Evolutionary conservation across 1,140 invertebrate genomes (phyloP), one percentile per base, ranked within the genome.

Genomic region (Diorhabda carinulata): DNA sequence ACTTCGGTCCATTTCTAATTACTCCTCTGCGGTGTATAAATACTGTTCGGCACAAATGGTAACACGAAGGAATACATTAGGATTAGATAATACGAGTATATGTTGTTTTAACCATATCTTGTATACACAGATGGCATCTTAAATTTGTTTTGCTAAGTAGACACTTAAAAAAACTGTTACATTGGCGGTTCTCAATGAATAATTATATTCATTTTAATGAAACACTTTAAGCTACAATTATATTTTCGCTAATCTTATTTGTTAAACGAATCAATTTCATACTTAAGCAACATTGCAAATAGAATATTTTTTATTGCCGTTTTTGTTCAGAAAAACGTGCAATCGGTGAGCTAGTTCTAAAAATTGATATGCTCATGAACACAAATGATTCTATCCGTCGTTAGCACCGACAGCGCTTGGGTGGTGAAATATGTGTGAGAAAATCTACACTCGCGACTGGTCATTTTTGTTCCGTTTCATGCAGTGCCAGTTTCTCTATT

Each of bases 21-120:
- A 47, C 63, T 63, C 64, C 58, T 44, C 60, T 57, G 67, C 60
- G 65, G 57, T 52, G 65, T 67, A 52, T 67, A 67, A 67, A 57
- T 67, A 67, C 58, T 67, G 44, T 60, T 60, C 58, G 58, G 47
- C 47, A 52, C 47, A 52, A 52, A 52, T 52, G 47, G 47, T n/a
- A n/a, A 52, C 6, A 6, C 6, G 6, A 52, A n/a, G n/a, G n/a
- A n/a, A n/a, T 6, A 52, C n/a, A n/a, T 6, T n/a, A 8, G n/a
- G 6, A 52, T 52, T 52, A 52, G 47, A 6, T 8, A 8, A 8
- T n/a, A n/a, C 47, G 6, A 52, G n/a, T 52, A 52, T 52, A 52
- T 52, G 47, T 52, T 52, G 47, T 52, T 52, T 52, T 52, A 52
- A 52, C 47, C n/a, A 52, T 52, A 52, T 52, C 47, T 52, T 4